Conservation (phyloP, 2,888 invertebrate species). For the Lasius fuliginosus region DNA sequence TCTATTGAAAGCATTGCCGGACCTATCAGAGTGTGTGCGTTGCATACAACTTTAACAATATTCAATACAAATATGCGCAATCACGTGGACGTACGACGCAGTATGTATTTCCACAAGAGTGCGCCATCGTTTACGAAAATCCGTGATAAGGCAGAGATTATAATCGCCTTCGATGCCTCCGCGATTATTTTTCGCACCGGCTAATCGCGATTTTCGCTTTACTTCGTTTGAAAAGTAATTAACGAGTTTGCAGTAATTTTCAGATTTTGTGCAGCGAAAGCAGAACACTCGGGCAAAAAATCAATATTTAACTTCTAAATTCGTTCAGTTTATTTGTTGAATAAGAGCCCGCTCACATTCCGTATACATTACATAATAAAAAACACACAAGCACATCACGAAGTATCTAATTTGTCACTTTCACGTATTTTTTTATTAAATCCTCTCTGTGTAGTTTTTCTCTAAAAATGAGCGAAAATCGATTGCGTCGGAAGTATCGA, state of each 20-base stretch:
- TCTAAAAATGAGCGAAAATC: conserved; percentile 7
- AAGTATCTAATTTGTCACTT: conserved; percentile 4
- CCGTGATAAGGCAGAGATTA: conserved; percentile 31
- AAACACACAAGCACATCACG: background rate
- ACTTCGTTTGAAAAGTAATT: conserved; percentile 40
- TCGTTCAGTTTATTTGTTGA: conserved; percentile 30
- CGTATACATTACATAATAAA: conserved; percentile 7
- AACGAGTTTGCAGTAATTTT: conserved; percentile 28
- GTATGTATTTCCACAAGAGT: conserved; percentile 12
- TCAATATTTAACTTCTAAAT: conserved; percentile 49
- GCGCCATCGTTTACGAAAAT: conserved; percentile 40
- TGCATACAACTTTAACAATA: conserved; percentile 58
- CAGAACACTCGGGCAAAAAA: conserved; percentile 40
- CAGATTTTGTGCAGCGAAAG: conserved; percentile 21
- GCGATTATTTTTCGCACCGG: conserved; percentile 7
- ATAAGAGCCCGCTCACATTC: conserved; percentile 22
- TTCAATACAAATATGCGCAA: conserved; percentile 55
- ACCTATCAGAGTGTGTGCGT: conserved; percentile 19
- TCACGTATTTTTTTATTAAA: background rate
- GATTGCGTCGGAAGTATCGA: background rate
- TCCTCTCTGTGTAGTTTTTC: background rate
- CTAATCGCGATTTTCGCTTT: conserved; percentile 14
- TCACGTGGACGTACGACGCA: background rate
- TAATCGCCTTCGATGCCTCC: background rate
- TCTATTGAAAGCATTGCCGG: conserved; percentile 45